These are phyloP conservation scores for Gymnocheta viridis DNA, from an alignment of 2,888 invertebrate species.

Conservation along the genomic window DNA sequence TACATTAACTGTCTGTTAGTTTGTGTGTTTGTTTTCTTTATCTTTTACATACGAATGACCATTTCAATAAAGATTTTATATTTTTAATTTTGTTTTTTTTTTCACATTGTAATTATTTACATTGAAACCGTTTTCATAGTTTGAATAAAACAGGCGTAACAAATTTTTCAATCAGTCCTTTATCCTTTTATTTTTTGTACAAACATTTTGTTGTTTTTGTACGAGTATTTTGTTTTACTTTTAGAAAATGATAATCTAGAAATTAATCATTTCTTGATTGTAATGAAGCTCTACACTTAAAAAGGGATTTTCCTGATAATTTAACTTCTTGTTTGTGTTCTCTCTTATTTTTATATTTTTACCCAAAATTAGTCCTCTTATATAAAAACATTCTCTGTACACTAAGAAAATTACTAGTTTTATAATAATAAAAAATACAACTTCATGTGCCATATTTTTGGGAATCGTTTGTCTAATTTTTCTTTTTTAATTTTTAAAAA, in stretches of 20 bases:
- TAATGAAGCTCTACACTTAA: slow-evolving; percentile 50
- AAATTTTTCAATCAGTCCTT: slow-evolving; percentile 45
- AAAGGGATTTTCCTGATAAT: slow-evolving; percentile 60
- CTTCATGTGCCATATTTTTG: too few species aligned
- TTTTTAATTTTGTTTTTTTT: not conserved
- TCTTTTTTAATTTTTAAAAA: too few species aligned
- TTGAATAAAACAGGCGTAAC: slow-evolving; percentile 45
- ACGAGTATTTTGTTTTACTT: slow-evolving; percentile 14
- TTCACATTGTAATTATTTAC: not conserved
- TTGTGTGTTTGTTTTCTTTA: not conserved
- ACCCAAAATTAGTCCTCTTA: slow-evolving; percentile 37
- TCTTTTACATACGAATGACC: slow-evolving; percentile 3
- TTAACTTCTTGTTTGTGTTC: slow-evolving; percentile 53
- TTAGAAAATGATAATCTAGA: slow-evolving; percentile 54
- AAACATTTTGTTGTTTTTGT: slow-evolving; percentile 12
- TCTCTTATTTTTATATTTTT: slow-evolving; percentile 1
- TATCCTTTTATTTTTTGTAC: slow-evolving; percentile 3
- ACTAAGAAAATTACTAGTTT: slow-evolving; percentile 14
- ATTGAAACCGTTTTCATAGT: slow-evolving; percentile 12
- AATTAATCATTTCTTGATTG: slow-evolving; percentile 63
- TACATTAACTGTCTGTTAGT: not conserved
- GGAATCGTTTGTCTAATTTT: too few species aligned
- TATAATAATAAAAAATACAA: not conserved
- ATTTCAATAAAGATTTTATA: slow-evolving; percentile 17
- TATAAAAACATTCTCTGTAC: not conserved